A percentile compares a stretch with the other conserved stretches of the same genome.
Evolutionary conservation across 2,113 vertebrate species (phyloP).

Genomic region (Entomyzon cyanotis): DNA sequence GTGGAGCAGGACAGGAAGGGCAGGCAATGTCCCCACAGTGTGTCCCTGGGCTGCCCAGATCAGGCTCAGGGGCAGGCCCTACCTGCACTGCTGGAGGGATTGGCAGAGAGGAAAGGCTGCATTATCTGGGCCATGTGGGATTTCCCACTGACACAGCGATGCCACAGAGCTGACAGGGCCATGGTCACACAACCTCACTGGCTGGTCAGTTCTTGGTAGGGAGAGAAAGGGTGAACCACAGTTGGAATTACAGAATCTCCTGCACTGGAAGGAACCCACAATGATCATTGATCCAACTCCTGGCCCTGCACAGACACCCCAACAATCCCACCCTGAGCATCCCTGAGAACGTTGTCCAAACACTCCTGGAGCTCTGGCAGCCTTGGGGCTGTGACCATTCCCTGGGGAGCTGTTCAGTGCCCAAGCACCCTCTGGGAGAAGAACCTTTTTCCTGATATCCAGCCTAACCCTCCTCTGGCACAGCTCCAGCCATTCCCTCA

Average conservation of each 20-base stretch:
- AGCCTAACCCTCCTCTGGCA: background rate
- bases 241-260: background rate
- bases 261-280: background rate
- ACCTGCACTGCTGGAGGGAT: background rate
- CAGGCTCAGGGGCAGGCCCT: background rate
- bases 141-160: background rate
- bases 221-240: background rate
- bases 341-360: background rate
- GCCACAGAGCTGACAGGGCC: background rate
- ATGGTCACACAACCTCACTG: background rate
- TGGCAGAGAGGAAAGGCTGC: background rate
- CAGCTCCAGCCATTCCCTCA: background rate
- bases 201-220: background rate
- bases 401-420: background rate
- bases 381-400: rapidly evolving
- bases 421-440: rapidly evolving
- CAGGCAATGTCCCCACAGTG: background rate
- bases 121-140: background rate
- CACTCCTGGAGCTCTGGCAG: background rate
- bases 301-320: background rate
- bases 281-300: background rate
- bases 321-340: background rate
- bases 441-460: background rate
- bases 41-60: background rate
- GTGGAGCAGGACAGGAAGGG: background rate